Evolutionary conservation across 2,113 vertebrate genomes (phyloP).

Genomic region (Oncorhynchus gorbuscha): DNA sequence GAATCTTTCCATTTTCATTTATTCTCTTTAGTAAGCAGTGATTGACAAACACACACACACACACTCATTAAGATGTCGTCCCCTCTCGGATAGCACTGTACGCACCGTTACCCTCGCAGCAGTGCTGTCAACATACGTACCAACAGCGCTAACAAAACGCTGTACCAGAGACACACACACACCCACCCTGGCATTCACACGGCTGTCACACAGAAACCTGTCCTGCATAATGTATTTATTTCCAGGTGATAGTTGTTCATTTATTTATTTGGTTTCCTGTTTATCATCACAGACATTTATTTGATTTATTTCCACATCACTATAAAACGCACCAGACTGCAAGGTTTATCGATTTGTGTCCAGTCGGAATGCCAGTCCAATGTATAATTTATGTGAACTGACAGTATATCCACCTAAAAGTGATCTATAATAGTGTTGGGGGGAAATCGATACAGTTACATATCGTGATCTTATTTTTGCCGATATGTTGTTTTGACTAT

Average conservation of each 20-base stretch:
- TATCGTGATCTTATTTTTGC: too few relatives aligned
- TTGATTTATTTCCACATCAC: conserved; percentile 37
- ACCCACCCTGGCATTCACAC: not conserved
- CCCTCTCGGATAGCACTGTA: not conserved
- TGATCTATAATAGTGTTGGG: too few relatives aligned
- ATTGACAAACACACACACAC: conserved; percentile 3
- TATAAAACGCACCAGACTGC: not conserved
- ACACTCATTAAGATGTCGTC: not conserved
- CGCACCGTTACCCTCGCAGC: conserved; percentile 10
- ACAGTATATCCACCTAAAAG: conserved; percentile 12
- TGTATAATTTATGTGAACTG: conserved; percentile 32
- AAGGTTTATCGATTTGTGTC: conserved; percentile 34
- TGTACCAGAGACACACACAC: not conserved
- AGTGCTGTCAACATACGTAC: conserved; percentile 16
- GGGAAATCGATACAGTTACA: not conserved
- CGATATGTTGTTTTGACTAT: too few relatives aligned
- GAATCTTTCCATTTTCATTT: not conserved
- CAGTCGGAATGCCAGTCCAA: conserved; percentile 35
- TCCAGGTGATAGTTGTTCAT: conserved; percentile 1
- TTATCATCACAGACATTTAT: conserved; percentile 25
- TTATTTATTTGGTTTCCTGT: conserved; percentile 27
- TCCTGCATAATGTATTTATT: not conserved
- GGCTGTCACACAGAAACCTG: conserved; percentile 14
- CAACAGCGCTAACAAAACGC: not conserved
- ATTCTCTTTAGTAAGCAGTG: not conserved